Conservation (phyloP, 2,888 invertebrate genomes). For the Leucophenga maculata region DNA sequence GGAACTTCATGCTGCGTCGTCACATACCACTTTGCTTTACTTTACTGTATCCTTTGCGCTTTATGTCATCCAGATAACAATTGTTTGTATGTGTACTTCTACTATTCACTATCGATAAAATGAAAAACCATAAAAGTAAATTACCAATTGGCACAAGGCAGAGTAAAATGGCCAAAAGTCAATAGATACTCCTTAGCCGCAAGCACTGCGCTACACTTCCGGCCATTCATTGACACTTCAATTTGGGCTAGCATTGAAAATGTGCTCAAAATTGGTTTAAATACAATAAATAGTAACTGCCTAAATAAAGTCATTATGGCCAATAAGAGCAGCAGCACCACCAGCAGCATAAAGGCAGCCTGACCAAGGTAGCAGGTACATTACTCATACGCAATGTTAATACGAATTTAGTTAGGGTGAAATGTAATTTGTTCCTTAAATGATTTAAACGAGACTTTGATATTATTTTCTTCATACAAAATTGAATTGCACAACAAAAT, state of each 20-base stretch:
- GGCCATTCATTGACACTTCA: background rate
- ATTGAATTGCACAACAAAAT: background rate
- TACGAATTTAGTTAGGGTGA: background rate
- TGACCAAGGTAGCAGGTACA: too few relatives aligned
- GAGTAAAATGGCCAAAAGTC: constrained; percentile 22
- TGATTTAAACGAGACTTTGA: constrained; percentile 40
- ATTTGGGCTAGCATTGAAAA: background rate
- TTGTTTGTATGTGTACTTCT: constrained; percentile 49
- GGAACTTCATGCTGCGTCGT: too few relatives aligned
- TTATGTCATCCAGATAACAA: constrained; percentile 60
- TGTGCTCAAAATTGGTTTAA: constrained; percentile 14
- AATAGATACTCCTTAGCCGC: constrained; percentile 23
- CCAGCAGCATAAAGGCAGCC: background rate
- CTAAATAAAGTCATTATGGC: constrained; percentile 18
- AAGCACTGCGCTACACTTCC: background rate
- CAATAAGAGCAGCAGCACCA: background rate
- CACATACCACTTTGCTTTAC: too few relatives aligned
- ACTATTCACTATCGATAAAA: constrained; percentile 56
- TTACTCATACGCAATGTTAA: constrained; percentile 11
- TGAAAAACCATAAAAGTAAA: constrained; percentile 63
- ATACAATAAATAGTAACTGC: background rate
- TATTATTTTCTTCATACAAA: constrained; percentile 20
- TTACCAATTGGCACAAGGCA: constrained; percentile 43
- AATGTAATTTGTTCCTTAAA: background rate
- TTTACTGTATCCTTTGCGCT: constrained; percentile 20